Evolutionary conservation across 2,888 invertebrate genomes (phyloP), one percentile per base, ranked within the genome.

Genomic region (Synanthedon myopaeformis): DNA sequence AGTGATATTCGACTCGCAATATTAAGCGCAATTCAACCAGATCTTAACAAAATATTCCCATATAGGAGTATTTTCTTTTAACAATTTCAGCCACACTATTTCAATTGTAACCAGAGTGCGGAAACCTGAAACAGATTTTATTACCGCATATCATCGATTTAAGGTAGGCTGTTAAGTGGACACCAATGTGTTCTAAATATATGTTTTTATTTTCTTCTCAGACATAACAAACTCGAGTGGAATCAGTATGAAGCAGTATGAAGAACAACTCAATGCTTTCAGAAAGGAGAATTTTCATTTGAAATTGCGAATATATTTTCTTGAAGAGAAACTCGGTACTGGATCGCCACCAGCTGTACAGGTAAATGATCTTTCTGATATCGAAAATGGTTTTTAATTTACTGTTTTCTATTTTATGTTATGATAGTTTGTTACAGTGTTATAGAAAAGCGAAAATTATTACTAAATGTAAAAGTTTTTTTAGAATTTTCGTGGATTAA

Each of bases 271-370:
- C 60, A 91, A 91, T 53, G 89, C 90, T 51, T 82, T 97, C 58
- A 92, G 93, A 61, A 96, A 96, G 76, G 97, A 97, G 77, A 98
- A 97, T 78, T 98, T 97, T 72, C 94, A 95, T 79, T 86, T 98
- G 17, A 97, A 97, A 80, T 84, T 97, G 64, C 89, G 96, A 53
- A 94, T 98, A 66, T 97, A 95, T 82, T 95, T 96, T 74, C 88
- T 97, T 58, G 96, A 97, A 76, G 96, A 97, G 77, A 92, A 91
- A 70, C 90, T 92, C 80, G 92, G 92, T 13, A 89, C 88, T 61
- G 91, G 91, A 61, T 90, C 90, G 55, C 89, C 85, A n/a, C 84
- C 88, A 51, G 85, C 86, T 42, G 91, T 92, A 51, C 92, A 92
- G 67, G 93, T 93, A 65, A 90, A 91, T 45, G 35, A 35, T 8